Base-by-base conservation (phyloP, 2,797 vertebrate species). In the Sebastes hubbsi region DNA sequence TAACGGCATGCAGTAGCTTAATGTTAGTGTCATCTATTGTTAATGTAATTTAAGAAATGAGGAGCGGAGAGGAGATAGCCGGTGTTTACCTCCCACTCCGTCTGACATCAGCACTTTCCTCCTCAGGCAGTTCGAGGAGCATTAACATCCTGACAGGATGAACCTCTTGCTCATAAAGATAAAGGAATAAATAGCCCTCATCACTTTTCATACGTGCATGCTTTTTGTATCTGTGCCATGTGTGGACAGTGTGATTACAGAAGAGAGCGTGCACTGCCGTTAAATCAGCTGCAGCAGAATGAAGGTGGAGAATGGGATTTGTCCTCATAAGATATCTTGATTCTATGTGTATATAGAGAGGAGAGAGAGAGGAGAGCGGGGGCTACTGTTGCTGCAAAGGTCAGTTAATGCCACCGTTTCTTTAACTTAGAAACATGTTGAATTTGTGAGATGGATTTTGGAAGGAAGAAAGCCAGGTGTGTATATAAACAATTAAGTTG, bases 41-140 rank as follows among this genome's bases (percentile, higher is more conserved):
- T 77, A 72, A 60, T 64, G 60, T 81, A 83, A 87, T 87, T 87
- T 75, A 78, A 75, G 58, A 75, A 75, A 72, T 56, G 25, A 72
- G 75, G 49, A 69, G 46, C 3, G 54, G 24, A 55, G n/a, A 14
- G 5, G 38, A 52, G 46, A 52, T 52, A 59, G 72, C 5, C 2
- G 12, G 56, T 49, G 54, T 64, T 72, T 25, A 25, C n/a, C 9
- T 22, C 9, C 12, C 38, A 11, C 25, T 56, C 38, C 52, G 36
- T 29, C 62, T 42, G 59, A 64, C 69, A 77, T 73, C 55, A 64
- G 69, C 69, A 38, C 42, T 81, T 80, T 72, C 74, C 65, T n/a
- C 56, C 63, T 63, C 63, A 58, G 36, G 29, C 65, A 61, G 46
- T 70, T 72, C 59, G 68, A 58, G 38, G 3, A 72, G 52, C 55